Base-by-base conservation (phyloP, 2,888 invertebrate species). In the Cecidostiba fungosa region DNA sequence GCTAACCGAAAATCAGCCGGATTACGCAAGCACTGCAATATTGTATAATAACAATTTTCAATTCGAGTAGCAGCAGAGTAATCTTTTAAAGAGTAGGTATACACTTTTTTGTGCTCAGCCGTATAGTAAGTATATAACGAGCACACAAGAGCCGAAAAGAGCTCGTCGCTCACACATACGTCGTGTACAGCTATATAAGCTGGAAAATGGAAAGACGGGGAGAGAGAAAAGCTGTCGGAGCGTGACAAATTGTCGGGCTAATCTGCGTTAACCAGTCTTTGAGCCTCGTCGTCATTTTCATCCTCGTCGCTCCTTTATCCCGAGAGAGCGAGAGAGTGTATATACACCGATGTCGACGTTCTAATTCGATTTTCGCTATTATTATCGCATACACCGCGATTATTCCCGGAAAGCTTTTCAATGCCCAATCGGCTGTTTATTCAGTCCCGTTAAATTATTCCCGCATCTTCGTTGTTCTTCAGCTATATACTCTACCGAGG, bases 181-280 rank as follows among this genome's bases (percentile, higher is more conserved):
- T 69, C 16, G 43, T 23, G 23, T 3, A 39, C 26, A 16, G n/a
- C 3, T 16, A 23, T 10, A 19, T 19, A 26, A 10, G 59, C 1
- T 29, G 79, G 54, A 79, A 79, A 70, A 79, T 70, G 79, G 79
- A 79, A 69, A 69, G 77, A 39, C 16, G 16, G 5, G 26, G 19
- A 77, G 76, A 36, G 59, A 79, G 81, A 76, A 84, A 87, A 87
- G 89, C 92, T 92, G 92, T 92, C 92, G 91, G 89, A 92, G 91
- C 91, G 91, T 92, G 92, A 92, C 92, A 92, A 92, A 92, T 92
- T 91, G 92, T 90, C 91, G 89, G 89, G 92, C 92, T 92, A 92
- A 92, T 92, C 92, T 92, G 91, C 92, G 91, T 92, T 92, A 92
- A 92, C 92, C 92, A 92, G 92, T 90, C 91, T 91, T 91, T 90